These are phyloP conservation scores for Halcyon senegalensis DNA, from an alignment of 2,113 vertebrate species.

Conservation along the genomic window DNA sequence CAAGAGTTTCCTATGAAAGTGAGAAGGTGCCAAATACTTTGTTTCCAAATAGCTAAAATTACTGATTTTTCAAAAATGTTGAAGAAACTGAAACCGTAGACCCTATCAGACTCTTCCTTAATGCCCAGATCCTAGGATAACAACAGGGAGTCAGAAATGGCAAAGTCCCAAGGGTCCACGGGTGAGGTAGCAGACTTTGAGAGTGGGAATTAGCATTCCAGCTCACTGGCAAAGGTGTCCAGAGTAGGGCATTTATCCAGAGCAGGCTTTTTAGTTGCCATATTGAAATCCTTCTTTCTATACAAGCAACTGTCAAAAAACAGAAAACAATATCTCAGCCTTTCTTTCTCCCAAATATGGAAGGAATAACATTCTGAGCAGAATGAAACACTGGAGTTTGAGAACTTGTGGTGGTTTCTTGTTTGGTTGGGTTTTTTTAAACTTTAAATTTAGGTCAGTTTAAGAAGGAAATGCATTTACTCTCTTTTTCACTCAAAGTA, in stretches of 20 bases:
- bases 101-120: background rate
- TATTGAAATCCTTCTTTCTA: background rate
- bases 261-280: background rate
- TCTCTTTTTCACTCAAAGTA: background rate
- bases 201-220: fast-evolving
- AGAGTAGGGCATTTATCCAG: background rate
- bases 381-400: background rate
- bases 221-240: background rate
- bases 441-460: background rate
- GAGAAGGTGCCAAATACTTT: background rate
- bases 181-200: background rate
- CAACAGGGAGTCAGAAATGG: background rate
- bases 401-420: background rate
- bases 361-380: background rate
- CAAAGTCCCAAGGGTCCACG: background rate
- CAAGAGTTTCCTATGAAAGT: background rate
- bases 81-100: background rate
- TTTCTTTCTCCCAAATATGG: background rate
- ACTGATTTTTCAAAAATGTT: background rate
- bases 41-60: background rate
- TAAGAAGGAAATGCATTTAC: background rate
- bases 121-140: background rate
- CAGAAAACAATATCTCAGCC: background rate
- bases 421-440: background rate
- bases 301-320: background rate